Percentiles rank a stretch among this genome's conserved stretches.
Evolutionary conservation across 2,888 invertebrate species (phyloP).

Genomic region (Sinotaia quadrata): DNA sequence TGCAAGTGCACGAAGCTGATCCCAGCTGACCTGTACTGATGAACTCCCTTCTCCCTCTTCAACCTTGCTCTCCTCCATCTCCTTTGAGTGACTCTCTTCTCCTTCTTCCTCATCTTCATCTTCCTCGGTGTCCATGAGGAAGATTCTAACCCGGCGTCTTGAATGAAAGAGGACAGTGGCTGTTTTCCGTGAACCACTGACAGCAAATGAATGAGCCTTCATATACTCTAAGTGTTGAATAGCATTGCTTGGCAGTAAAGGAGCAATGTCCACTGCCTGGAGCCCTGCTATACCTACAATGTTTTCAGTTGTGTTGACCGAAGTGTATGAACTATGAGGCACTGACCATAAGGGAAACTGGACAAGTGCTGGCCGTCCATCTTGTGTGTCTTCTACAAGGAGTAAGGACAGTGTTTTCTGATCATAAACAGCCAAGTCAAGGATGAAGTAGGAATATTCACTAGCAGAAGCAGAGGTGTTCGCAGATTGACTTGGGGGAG

Average conservation of each 20-base stretch:
- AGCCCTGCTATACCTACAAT: background rate
- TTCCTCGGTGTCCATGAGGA: conserved; percentile 94
- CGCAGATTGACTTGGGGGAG: background rate
- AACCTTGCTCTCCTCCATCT: conserved; percentile 25
- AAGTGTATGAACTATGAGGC: conserved; percentile 1
- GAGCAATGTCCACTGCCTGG: conserved; percentile 6
- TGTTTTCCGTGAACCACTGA: conserved; percentile 17
- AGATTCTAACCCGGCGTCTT: conserved; percentile 85
- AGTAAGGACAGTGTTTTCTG: conserved; percentile 15
- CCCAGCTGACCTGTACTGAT: background rate
- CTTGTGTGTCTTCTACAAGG: background rate
- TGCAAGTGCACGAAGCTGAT: conserved; percentile 1
- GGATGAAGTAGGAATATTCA: background rate
- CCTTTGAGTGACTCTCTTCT: conserved; percentile 41
- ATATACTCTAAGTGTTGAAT: conserved; percentile 21
- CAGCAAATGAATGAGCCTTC: conserved; percentile 20
- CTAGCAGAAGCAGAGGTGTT: background rate
- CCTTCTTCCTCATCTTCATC: conserved; percentile 85
- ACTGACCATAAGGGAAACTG: conserved; percentile 16
- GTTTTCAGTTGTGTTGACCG: conserved; percentile 21
- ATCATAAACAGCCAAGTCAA: conserved; percentile 19
- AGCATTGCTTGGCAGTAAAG: background rate
- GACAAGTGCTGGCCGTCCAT: conserved; percentile 17
- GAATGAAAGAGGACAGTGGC: conserved; percentile 79
- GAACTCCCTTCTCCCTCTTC: conserved; percentile 43